Conservation (phyloP, 2,113 vertebrate species). For the Tichodroma muraria region DNA sequence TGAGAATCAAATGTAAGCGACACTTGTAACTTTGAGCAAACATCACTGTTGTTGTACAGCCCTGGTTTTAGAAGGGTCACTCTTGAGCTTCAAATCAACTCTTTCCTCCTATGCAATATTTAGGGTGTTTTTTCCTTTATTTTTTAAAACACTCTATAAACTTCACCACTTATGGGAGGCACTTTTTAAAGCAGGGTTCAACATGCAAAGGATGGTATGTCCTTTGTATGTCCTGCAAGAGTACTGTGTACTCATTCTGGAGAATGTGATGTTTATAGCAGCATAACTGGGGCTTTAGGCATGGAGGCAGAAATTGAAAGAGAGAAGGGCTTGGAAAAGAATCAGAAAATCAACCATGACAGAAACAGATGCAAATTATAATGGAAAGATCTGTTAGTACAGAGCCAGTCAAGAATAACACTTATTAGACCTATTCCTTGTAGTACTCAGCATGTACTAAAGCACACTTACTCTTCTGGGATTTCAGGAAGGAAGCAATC, state of each 20-base stretch:
- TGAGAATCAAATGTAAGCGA: background rate
- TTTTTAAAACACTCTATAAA: background rate
- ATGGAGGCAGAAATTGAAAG: background rate
- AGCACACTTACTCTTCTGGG: background rate
- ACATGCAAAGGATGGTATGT: background rate
- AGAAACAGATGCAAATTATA: background rate
- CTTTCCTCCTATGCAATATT: background rate
- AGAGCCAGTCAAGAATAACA: background rate
- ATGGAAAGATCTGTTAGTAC: background rate
- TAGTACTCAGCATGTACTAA: background rate
- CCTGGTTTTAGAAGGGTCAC: background rate
- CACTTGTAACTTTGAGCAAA: background rate
- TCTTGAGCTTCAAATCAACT: background rate
- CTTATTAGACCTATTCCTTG: background rate
- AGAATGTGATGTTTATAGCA: background rate
- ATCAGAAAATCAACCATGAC: background rate
- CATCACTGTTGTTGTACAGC: background rate
- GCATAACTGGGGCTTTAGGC: background rate
- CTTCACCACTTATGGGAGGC: background rate
- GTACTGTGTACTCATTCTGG: background rate
- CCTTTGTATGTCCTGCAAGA: background rate
- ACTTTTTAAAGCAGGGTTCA: background rate
- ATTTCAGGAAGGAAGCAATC: background rate
- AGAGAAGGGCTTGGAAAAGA: background rate
- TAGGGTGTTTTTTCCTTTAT: background rate